Conservation (phyloP, 2,888 invertebrate species). For the Lordiphosa andalusiaca region DNA sequence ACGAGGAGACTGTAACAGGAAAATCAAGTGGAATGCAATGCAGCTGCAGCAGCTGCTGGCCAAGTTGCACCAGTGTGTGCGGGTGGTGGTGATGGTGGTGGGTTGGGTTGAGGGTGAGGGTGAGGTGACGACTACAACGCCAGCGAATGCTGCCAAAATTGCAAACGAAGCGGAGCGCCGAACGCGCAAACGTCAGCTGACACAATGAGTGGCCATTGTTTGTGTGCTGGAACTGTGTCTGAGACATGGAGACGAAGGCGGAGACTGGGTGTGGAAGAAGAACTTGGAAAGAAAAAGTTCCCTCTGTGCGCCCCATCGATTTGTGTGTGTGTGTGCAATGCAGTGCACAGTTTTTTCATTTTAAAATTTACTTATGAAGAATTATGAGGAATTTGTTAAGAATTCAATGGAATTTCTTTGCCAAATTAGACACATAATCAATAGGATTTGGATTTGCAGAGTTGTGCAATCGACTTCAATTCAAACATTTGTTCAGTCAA, state of each 20-base stretch:
- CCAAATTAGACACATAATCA: no score
- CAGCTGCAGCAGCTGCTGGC: slow-evolving; percentile 56
- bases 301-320: no score
- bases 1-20: slow-evolving; percentile 58
- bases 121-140: slow-evolving; percentile 42
- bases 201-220: slow-evolving; percentile 65
- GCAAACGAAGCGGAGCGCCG: slow-evolving; percentile 48
- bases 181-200: slow-evolving; percentile 54
- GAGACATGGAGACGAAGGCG: neutral
- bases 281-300: no score
- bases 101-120: slow-evolving; percentile 37
- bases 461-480: no score
- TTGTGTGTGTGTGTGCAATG: no score
- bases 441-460: no score
- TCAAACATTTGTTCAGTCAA: no score
- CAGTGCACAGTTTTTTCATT: no score
- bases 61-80: slow-evolving; percentile 1
- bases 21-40: slow-evolving; percentile 71
- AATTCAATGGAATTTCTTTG: no score
- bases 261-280: no score
- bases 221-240: slow-evolving; percentile 8
- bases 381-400: no score
- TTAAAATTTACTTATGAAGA: no score
- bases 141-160: slow-evolving; percentile 44
- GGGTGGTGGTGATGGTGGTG: neutral